Evolutionary conservation across 2,113 vertebrate genomes (phyloP), one percentile per base, ranked within the genome.

Genomic region (Toxotes chatareus): DNA sequence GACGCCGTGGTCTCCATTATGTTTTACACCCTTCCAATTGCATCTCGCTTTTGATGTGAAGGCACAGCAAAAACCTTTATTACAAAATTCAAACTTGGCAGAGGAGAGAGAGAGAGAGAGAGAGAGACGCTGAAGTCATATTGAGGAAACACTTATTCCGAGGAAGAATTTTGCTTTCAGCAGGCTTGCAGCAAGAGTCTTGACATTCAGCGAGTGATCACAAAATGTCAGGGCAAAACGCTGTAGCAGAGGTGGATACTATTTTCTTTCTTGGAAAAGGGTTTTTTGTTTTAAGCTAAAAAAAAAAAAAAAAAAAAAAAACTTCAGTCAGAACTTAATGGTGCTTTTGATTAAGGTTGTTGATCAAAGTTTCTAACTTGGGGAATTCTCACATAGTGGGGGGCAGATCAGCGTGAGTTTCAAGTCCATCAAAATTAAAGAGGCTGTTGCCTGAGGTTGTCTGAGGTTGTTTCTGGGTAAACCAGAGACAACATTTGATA

Each of bases 151-250:
- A 73, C 44, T 80, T 86, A 66, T 64, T 85, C 73, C 4, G 40
- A 63, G 73, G 74, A 78, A 85, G 59, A 75, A 36, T 66, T 80
- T 80, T 46, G 34, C 76, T 87, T 86, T 70, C 53, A 79, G 73
- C 71, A 51, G 71, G 66, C 78, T 78, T 63, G 62, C 55, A 88
- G 88, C 62, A 51, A 82, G 8, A 85, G 64, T 74, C 72, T 44
- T 89, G 86, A 86, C 74, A 81, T 92, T 90, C 73, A 81, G 81
- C 38, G 17, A 79, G 57, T 70, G 55, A 88, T 86, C 78, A 57
- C 60, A 79, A 88, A 90, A 90, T 86, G 86, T 86, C 90, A 90
- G 17, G 4, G 70, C 71, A 62, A 51, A 75, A 78, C 71, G 78
- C 27, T 42, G 69, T 16, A 77, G 74, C 75, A 49, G 75, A 78